These are phyloP conservation scores for Agonopterix heracliana DNA, from an alignment of 2,888 invertebrate species.

Conservation along the genomic window DNA sequence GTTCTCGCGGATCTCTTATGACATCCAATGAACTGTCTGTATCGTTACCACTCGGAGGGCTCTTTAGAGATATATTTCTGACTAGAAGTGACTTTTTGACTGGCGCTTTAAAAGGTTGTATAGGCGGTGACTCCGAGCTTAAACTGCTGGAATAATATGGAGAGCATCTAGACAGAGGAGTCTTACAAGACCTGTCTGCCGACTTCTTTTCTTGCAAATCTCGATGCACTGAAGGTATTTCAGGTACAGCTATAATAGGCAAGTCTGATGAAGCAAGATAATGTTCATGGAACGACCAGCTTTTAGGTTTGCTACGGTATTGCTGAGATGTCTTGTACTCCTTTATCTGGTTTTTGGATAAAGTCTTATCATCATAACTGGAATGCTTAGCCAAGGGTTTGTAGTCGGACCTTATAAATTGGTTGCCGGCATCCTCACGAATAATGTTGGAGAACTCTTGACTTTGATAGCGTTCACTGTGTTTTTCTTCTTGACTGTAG, in stretches of 20 bases:
- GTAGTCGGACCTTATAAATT: conserved; percentile 70
- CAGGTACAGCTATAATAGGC: conserved; percentile 74
- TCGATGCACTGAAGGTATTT: conserved; percentile 61
- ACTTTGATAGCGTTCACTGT: conserved; percentile 79
- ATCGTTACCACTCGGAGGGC: conserved; percentile 84
- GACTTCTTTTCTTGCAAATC: conserved; percentile 64
- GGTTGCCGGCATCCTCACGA: conserved; percentile 49
- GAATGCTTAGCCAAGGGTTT: conserved; percentile 79
- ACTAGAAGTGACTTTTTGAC: conserved; percentile 79
- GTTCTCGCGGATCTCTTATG: conserved; percentile 80
- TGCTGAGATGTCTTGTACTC: conserved; percentile 77
- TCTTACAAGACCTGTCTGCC: conserved; percentile 66
- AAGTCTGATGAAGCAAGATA: conserved; percentile 74
- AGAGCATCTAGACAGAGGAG: conserved; percentile 80
- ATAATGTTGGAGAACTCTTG: conserved; percentile 77
- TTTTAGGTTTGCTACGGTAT: conserved; percentile 75
- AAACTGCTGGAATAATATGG: conserved; percentile 86
- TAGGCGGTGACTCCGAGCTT: conserved; percentile 84
- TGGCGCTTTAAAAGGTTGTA: conserved; percentile 79
- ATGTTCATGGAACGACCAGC: conserved; percentile 80
- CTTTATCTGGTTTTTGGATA: conserved; percentile 79
- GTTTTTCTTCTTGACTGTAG: conserved; percentile 78
- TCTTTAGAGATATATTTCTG: conserved; percentile 78
- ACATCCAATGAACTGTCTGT: conserved; percentile 83
- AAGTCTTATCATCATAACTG: conserved; percentile 79